Evolutionary conservation across 2,113 vertebrate species (phyloP).

Genomic region (Apeltes quadracus): DNA sequence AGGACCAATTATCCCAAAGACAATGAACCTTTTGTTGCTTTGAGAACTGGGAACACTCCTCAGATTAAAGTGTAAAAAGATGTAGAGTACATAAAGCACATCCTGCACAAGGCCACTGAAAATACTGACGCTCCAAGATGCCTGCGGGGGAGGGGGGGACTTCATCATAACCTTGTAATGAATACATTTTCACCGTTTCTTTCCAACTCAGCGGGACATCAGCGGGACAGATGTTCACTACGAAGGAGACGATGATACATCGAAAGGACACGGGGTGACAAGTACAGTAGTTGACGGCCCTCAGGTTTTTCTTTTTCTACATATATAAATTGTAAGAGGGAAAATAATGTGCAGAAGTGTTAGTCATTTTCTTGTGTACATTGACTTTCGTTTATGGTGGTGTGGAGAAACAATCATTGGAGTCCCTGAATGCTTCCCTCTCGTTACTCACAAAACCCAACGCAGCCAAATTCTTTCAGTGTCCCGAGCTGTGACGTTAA

Average conservation of each 20-base stretch:
- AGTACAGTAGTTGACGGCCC: conserved; percentile 56
- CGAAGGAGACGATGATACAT: conserved; percentile 38
- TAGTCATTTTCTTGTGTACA: conserved; percentile 64
- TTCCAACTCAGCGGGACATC: conserved; percentile 53
- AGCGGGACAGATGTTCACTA: conserved; percentile 37
- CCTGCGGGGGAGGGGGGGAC: conserved; percentile 54
- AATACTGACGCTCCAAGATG: conserved; percentile 57
- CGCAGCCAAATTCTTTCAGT: conserved; percentile 53
- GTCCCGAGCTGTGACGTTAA: neutral
- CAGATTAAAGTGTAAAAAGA: conserved; percentile 71
- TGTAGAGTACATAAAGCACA: conserved; percentile 71
- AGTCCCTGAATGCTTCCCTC: conserved; percentile 51
- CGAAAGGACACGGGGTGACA: conserved; percentile 39
- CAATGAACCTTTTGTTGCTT: conserved; percentile 66
- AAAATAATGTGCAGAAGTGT: conserved; percentile 72
- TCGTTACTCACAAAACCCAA: conserved; percentile 32
- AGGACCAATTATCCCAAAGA: conserved; percentile 68
- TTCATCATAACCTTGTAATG: conserved; percentile 74
- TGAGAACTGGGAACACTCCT: conserved; percentile 63
- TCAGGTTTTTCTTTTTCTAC: conserved; percentile 70
- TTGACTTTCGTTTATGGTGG: conserved; percentile 53
- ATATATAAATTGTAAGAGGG: conserved; percentile 50
- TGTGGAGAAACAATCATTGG: conserved; percentile 52
- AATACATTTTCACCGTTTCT: conserved; percentile 67
- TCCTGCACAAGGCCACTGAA: conserved; percentile 63